These are phyloP conservation scores for Gymnothorax reevesii DNA, from an alignment of 2,797 vertebrate species.

Conservation along the genomic window DNA sequence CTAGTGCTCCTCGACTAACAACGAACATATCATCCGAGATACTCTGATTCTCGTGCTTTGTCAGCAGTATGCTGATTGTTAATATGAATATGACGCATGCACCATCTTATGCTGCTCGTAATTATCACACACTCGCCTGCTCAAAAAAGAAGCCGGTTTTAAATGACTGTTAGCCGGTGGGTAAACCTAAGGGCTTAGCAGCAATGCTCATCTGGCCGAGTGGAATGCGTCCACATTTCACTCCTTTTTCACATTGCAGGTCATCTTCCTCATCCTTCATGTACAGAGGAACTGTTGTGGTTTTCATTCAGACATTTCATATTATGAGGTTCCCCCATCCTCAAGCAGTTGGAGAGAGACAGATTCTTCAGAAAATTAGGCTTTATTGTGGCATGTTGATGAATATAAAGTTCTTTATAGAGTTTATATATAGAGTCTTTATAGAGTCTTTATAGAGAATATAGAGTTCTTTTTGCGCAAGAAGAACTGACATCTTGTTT, in stretches of 20 bases:
- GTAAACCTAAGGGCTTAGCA: not conserved
- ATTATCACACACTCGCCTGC: not conserved
- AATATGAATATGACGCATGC: not conserved
- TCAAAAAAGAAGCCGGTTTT: not conserved
- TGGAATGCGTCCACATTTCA: not conserved
- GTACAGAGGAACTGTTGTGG: too few relatives aligned
- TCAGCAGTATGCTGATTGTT: not conserved
- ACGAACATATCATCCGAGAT: not conserved
- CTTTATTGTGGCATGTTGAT: too few relatives aligned
- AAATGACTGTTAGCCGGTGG: not conserved
- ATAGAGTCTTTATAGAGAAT: too few relatives aligned
- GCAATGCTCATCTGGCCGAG: not conserved
- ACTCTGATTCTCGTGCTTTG: not conserved
- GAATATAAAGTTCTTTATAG: too few relatives aligned
- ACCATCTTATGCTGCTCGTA: not conserved
- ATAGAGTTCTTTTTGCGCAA: too few relatives aligned
- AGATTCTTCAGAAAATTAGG: too few relatives aligned
- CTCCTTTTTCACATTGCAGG: not conserved
- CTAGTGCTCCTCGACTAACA: not conserved
- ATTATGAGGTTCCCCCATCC: too few relatives aligned
- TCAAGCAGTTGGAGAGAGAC: too few relatives aligned
- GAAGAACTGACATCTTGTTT: too few relatives aligned
- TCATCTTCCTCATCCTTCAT: not conserved
- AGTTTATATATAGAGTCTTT: too few relatives aligned
- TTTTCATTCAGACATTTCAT: too few relatives aligned